Base-by-base conservation (phyloP, 2,888 invertebrate genomes). In the Opisthograptis luteolata region DNA sequence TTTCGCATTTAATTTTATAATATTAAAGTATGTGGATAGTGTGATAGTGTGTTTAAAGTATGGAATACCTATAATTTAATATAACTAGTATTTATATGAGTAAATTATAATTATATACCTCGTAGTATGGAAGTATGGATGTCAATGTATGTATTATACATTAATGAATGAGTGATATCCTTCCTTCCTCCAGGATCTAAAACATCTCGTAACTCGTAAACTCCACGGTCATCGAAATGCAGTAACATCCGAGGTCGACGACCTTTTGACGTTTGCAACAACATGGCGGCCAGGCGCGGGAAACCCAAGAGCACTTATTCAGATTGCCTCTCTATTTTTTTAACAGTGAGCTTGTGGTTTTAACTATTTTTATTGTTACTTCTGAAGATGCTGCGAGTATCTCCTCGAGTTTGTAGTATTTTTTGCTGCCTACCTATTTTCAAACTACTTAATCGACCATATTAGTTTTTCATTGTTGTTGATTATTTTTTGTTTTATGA, bases 271-370 rank as follows among this genome's bases (percentile, higher is more conserved):
- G 76, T 73, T 70, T 70, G 70, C 59, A 68, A 61, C 76, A 77
- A 73, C 64, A 78, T 73, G 76, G 78, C 71, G 60, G 68, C 51
- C 58, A 5, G 37, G 56, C 66, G 73, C 79, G 81, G 82, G 75
- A 83, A 81, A 77, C 69, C 81, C 73, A 61, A 81, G 78, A 76
- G 77, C 79, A 81, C 83, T 82, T 70, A 78, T 66, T 77, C 70
- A 70, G 79, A 86, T 82, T 80, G 79, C 80, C 72, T 73, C 77
- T 76, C 69, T 68, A 73, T 69, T 70, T 68, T 70, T 73, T 76
- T 43, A 48, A 55, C 50, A 55, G 52, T 50, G 67, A 68, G 22
- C 51, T 68, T 68, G 65, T 64, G 62, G 67, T 55, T 58, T 52
- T 42, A 34, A 30, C 35, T 52, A 47, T 44, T 49, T 44, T 58